Evolutionary conservation across 2,797 vertebrate genomes (phyloP).

Genomic region (Betta splendens): DNA sequence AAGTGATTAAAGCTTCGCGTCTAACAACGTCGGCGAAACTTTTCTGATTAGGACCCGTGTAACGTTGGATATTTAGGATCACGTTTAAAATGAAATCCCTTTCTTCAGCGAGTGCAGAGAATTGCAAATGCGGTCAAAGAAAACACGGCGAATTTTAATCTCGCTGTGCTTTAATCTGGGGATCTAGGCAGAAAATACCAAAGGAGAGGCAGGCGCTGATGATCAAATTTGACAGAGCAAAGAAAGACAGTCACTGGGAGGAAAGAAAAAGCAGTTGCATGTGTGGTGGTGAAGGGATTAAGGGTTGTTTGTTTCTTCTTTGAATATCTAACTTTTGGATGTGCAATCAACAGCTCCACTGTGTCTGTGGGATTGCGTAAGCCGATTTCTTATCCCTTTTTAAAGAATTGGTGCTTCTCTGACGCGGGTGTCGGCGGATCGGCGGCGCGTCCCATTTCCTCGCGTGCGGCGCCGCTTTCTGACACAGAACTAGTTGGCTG

Average conservation of each 20-base stretch:
- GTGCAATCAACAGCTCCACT: constrained; percentile 16
- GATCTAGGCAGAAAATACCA: constrained; percentile 29
- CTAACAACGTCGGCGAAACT: not conserved
- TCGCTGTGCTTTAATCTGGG: constrained; percentile 39
- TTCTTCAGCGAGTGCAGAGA: constrained; percentile 7
- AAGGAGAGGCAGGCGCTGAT: constrained; percentile 30
- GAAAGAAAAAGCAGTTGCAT: constrained; percentile 18
- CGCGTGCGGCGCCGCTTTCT: constrained; percentile 40
- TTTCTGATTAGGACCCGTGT: constrained; percentile 32
- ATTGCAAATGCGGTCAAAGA: constrained; percentile 27
- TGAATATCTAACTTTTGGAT: constrained; percentile 35
- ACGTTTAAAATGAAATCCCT: constrained; percentile 10
- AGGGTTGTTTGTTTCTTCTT: constrained; percentile 38
- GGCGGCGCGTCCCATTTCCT: constrained; percentile 50
- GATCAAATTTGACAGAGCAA: constrained; percentile 48
- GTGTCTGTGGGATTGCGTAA: constrained; percentile 41
- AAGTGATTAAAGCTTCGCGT: constrained; percentile 20
- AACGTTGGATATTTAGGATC: constrained; percentile 30
- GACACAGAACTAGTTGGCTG: constrained; percentile 72
- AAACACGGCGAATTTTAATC: constrained; percentile 12
- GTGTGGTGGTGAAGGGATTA: constrained; percentile 31
- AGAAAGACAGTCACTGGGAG: constrained; percentile 34
- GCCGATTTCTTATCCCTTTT: constrained; percentile 17
- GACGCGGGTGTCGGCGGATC: constrained; percentile 40
- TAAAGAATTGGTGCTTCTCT: constrained; percentile 31